Evolutionary conservation across 2,113 vertebrate genomes (phyloP), one percentile per base, ranked within the genome.

Genomic region (Ceyx cyanopectus): DNA sequence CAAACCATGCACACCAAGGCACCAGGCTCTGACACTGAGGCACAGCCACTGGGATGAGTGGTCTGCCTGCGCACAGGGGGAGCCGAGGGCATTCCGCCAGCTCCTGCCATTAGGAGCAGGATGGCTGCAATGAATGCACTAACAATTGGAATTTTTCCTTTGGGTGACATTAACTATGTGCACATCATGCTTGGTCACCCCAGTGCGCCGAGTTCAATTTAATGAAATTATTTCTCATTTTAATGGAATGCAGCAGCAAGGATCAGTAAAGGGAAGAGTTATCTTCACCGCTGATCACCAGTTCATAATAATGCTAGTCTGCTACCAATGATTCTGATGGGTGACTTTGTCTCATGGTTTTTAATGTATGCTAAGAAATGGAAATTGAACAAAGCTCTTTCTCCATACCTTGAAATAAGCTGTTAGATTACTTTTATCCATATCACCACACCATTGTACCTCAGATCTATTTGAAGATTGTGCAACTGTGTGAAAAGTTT

Each of bases 321-420:
- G 67, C 73, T 48, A 67, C 65, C 74, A 76, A 1, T 24, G 75
- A 50, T 27, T 43, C 79, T 43, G 41, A 67, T 32, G 73, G 75
- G 53, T 83, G 81, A 69, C 14, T 43, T 67, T 56, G 56, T 27
- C 76, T 88, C 86, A 56, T 46, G 72, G 72, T 9, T 88, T 87
- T 86, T 86, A 88, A 94, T 88, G 29, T 41, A 83, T 90, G 94
- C 73, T 83, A 78, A 92, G 94, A 93, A 94, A 95, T 90, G 86
- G 77, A 92, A 94, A 86, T 60, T 72, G 61, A 68, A 69, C 66
- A 53, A 88, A 86, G 69, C 57, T 69, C 48, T 68, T 74, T 61
- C 85, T 78, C 90, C 65, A 72, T 32, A 65, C 24, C 73, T 92
- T 93, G 81, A 93, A 95, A 26, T 37, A 56, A 63, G 53, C 45